A percentile compares a stretch with the other conserved stretches of the same genome.
Evolutionary conservation across 2,797 vertebrate species (phyloP).

Genomic region (Acrossocheilus wenchowensis): DNA sequence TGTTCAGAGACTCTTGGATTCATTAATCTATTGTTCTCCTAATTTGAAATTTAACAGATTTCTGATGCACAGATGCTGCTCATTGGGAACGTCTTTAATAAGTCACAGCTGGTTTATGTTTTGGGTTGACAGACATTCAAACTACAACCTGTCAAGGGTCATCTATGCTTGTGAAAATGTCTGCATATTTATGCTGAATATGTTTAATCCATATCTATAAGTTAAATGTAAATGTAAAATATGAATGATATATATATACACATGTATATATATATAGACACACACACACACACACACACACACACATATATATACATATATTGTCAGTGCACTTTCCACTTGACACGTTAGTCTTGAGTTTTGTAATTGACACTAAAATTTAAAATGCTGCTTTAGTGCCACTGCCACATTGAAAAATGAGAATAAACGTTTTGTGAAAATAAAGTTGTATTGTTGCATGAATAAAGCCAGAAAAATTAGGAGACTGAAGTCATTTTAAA

Average conservation of each 20-base stretch:
- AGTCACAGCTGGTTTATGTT: neutral
- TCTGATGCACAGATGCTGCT: neutral
- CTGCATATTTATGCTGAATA: too few species aligned
- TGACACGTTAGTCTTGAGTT: neutral
- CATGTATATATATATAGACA: too few species aligned
- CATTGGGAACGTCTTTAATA: conserved; percentile 12
- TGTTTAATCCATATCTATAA: too few species aligned
- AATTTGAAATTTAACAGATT: conserved; percentile 27
- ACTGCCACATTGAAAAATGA: neutral
- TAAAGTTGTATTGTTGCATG: neutral
- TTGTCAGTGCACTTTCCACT: neutral
- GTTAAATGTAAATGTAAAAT: too few species aligned
- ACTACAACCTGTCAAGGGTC: neutral
- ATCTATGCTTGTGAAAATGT: neutral
- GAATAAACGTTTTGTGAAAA: neutral
- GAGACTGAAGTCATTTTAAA: neutral
- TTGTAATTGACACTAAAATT: neutral
- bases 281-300: too few species aligned
- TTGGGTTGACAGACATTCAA: neutral
- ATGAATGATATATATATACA: too few species aligned
- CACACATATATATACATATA: too few species aligned
- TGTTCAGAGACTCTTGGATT: conserved; percentile 16
- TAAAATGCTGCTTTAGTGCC: neutral
- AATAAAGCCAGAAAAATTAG: neutral
- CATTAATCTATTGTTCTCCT: conserved; percentile 29